A percentile compares a stretch with the other conserved stretches of the same genome.
These are phyloP conservation scores for Gobius niger DNA, from an alignment of 2,113 vertebrate species.

Conservation along the genomic window DNA sequence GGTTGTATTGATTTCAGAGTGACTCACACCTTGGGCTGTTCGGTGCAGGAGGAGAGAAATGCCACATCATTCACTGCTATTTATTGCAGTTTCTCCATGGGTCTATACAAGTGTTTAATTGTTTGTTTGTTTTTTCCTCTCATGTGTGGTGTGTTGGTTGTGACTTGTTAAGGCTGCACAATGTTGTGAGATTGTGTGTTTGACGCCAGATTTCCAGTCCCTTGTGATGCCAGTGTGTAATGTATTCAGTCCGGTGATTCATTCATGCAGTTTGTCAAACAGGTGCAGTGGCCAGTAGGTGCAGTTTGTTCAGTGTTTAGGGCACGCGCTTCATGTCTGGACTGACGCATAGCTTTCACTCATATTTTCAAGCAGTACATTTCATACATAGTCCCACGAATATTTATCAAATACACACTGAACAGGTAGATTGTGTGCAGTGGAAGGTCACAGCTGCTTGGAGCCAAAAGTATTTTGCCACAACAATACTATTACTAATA, in stretches of 20 bases:
- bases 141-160: slow-evolving; percentile 12
- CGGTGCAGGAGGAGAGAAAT: slow-evolving; percentile 75
- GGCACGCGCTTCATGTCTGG: slow-evolving; percentile 1
- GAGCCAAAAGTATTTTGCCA: no score
- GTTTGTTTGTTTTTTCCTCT: slow-evolving; percentile 28
- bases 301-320: slow-evolving; percentile 14
- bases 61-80: slow-evolving; percentile 70
- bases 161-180: slow-evolving; percentile 9
- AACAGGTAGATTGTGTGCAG: no score
- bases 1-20: slow-evolving; percentile 76
- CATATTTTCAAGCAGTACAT: not conserved
- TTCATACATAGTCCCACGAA: not conserved
- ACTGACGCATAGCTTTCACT: not conserved
- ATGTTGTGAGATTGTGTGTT: not conserved
- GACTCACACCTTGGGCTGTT: slow-evolving; percentile 75
- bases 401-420: not conserved
- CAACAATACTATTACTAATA: not conserved
- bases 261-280: slow-evolving; percentile 11
- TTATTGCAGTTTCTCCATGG: slow-evolving; percentile 59
- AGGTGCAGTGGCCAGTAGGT: not conserved
- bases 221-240: not conserved
- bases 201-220: not conserved
- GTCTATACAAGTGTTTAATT: slow-evolving; percentile 45
- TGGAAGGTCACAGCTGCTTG: no score
- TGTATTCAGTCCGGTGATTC: slow-evolving; percentile 18